Conservation (phyloP, 1,140 invertebrate species). For the Dryas iulia region DNA sequence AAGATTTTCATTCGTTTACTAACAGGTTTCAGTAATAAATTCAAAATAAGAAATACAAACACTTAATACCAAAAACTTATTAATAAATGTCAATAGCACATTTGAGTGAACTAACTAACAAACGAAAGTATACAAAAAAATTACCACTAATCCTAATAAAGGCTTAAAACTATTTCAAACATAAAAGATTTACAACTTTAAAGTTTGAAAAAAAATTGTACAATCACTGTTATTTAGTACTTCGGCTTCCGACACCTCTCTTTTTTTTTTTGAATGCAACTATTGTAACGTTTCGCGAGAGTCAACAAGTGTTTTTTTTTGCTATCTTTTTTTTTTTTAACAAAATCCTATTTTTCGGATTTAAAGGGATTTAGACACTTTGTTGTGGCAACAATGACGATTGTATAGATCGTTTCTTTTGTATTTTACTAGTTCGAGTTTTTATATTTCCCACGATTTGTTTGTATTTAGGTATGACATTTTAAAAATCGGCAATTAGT, state of each 20-base stretch:
- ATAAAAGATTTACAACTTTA: constrained; percentile 39
- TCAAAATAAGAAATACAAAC: too few species aligned
- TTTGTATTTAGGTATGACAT: constrained; percentile 23
- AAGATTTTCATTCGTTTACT: too few species aligned
- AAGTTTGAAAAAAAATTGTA: constrained; percentile 53
- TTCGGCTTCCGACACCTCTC: constrained; percentile 52
- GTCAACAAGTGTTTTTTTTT: constrained; percentile 73
- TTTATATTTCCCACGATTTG: constrained; percentile 55
- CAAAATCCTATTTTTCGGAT: constrained; percentile 78
- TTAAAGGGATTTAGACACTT: constrained; percentile 77
- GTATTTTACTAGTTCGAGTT: constrained; percentile 58
- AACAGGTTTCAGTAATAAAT: too few species aligned
- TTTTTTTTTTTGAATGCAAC: constrained; percentile 31
- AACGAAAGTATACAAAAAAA: neutral
- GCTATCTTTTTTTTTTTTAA: constrained; percentile 50
- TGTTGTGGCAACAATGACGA: constrained; percentile 78
- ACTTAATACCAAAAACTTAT: neutral
- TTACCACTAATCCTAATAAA: neutral
- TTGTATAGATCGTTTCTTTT: constrained; percentile 68
- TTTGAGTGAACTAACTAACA: neutral
- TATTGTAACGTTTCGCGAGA: constrained; percentile 63
- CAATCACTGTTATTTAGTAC: constrained; percentile 64
- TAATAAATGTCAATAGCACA: neutral
- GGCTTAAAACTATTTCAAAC: neutral
- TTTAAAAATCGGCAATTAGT: neutral